Evolutionary conservation across 2,113 vertebrate genomes (phyloP).

Genomic region (Platycercus adscitus): DNA sequence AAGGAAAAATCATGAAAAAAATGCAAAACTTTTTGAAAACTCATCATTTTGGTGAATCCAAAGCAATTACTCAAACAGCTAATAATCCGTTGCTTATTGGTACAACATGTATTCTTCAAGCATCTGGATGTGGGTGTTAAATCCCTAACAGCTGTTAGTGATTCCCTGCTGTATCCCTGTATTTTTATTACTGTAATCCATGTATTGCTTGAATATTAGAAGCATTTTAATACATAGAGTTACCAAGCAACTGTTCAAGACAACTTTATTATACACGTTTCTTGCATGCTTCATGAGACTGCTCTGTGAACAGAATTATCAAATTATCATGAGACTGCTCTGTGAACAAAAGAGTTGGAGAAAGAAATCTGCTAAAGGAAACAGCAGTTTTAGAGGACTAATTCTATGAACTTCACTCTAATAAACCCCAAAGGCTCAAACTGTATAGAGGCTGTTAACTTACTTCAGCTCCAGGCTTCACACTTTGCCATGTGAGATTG

Average conservation of each 20-base stretch:
- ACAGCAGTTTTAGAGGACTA: neutral
- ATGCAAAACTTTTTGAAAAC: neutral
- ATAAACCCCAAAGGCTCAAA: neutral
- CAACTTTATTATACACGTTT: neutral
- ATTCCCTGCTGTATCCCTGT: constrained; percentile 15
- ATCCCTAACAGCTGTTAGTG: constrained; percentile 45
- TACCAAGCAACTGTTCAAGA: constrained; percentile 41
- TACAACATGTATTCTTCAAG: constrained; percentile 18
- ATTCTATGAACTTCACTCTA: neutral
- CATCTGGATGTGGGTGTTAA: constrained; percentile 51
- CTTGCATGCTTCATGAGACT: neutral
- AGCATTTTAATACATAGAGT: constrained; percentile 33
- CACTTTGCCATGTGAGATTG: neutral
- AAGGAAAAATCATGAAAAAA: neutral
- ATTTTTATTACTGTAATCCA: constrained; percentile 35
- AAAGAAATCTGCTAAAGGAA: neutral
- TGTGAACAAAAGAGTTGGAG: neutral
- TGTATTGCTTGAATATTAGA: constrained; percentile 28
- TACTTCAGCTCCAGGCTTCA: neutral
- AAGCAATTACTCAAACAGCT: constrained; percentile 17
- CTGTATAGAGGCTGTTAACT: neutral
- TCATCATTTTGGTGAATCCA: neutral
- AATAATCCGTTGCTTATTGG: constrained; percentile 27
- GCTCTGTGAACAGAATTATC: constrained; percentile 4
- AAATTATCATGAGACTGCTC: neutral